Conservation (phyloP, 2,888 invertebrate species). For the Diabrotica balteata region DNA sequence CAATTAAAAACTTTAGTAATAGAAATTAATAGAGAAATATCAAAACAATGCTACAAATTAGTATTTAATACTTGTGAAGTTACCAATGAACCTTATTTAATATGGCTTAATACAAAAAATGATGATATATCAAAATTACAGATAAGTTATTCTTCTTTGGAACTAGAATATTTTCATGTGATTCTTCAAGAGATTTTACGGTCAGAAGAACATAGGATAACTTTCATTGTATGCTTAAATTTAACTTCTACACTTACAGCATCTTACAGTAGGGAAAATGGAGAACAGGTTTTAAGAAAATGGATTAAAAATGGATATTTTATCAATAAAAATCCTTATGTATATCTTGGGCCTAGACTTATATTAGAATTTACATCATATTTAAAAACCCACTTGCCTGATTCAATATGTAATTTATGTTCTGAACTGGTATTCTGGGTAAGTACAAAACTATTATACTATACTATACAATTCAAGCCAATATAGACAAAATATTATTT, state of each 20-base stretch:
- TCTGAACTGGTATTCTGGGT: constrained; percentile 53
- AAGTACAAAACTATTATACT: constrained; percentile 26
- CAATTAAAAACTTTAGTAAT: constrained; percentile 44
- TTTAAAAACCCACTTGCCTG: constrained; percentile 46
- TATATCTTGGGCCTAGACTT: constrained; percentile 52
- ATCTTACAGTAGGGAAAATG: constrained; percentile 45
- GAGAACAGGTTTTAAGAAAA: constrained; percentile 47
- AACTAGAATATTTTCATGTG: constrained; percentile 53
- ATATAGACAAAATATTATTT: neutral
- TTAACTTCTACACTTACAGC: constrained; percentile 47
- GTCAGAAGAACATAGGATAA: constrained; percentile 46
- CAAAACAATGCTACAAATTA: constrained; percentile 50
- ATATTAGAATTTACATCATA: constrained; percentile 53
- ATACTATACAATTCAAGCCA: neutral
- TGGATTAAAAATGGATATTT: constrained; percentile 51
- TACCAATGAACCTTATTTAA: constrained; percentile 45
- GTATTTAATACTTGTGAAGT: constrained; percentile 50
- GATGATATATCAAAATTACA: constrained; percentile 51
- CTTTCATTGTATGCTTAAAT: constrained; percentile 48
- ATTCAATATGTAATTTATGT: constrained; percentile 51
- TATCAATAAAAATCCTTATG: constrained; percentile 42
- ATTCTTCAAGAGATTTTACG: constrained; percentile 51
- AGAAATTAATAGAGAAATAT: constrained; percentile 50
- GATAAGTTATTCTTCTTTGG: constrained; percentile 43
- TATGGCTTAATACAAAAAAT: constrained; percentile 50